Evolutionary conservation across 2,888 invertebrate genomes (phyloP), one percentile per base, ranked within the genome.

Genomic region (Lasiommata megera): DNA sequence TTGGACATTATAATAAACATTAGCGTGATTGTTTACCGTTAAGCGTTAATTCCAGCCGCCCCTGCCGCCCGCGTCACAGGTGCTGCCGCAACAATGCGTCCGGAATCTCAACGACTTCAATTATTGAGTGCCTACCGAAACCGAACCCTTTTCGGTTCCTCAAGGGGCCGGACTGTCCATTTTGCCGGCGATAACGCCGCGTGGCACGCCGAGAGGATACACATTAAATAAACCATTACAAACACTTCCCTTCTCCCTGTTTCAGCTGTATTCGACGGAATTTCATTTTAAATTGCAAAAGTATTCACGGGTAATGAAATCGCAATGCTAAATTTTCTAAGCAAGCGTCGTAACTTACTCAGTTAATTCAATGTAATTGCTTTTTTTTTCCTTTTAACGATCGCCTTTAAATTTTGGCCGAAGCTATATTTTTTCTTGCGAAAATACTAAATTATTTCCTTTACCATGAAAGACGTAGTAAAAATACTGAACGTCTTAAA

Each of bases 91-190:
- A 81, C 83, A 83, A 84, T 87, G 81, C 82, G 78, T 74, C 75
- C 73, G 85, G 86, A 88, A 88, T 88, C 88, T 86, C 85, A 85
- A 86, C 86, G 85, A 88, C 86, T 88, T 87, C 85, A 84, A 88
- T 89, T 88, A 89, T 89, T 88, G 84, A 88, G 88, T 87, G 83
- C 81, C 82, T 84, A 71, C 80, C 80, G 76, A 80, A 84, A 81
- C 82, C 82, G 77, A 82, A 82, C 84, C 88, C 85, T 63, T 87
- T 82, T 82, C 74, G 79, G 79, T 75, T 83, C 71, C 87, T 86
- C 85, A 81, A 86, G 88, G 82, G 88, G 80, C 81, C 75, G 76
- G 79, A 82, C 83, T 86, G 88, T 82, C 88, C 85, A 83, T 88
- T 88, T 83, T 69, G 70, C 72, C 77, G 73, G 78, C 80, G 78